A percentile compares a stretch with the other conserved stretches of the same genome.
Conservation (phyloP, 2,888 invertebrate genomes). For the Drosophila demipolita region DNA sequence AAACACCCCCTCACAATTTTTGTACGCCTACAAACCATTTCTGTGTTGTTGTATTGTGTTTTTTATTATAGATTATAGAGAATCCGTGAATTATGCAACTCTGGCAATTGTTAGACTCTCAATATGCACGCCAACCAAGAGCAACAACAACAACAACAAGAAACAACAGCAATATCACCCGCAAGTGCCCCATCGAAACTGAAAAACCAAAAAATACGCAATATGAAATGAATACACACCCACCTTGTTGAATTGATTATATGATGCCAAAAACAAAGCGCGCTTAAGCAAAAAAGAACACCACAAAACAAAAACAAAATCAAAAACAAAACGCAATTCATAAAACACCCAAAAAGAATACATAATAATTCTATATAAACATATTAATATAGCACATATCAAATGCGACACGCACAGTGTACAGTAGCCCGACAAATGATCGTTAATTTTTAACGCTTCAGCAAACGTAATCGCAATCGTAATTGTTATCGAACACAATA, state of each 20-base stretch:
- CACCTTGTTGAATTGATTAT: conserved; percentile 61
- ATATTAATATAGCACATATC: conserved; percentile 16
- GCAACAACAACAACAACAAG: conserved; percentile 51
- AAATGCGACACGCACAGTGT: conserved; percentile 35
- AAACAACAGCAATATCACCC: conserved; percentile 59
- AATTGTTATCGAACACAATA: conserved; percentile 38
- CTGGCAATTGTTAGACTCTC: conserved; percentile 77
- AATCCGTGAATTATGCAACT: conserved; percentile 80
- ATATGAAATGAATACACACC: conserved; percentile 46
- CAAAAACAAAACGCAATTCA: conserved; percentile 14
- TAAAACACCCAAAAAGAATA: conserved; percentile 22
- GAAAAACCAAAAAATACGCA: conserved; percentile 26
- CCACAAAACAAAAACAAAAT: conserved; percentile 1
- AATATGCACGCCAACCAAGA: conserved; percentile 72
- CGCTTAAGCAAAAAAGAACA: conserved; percentile 25
- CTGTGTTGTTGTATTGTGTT: conserved; percentile 71
- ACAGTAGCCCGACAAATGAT: conserved; percentile 70
- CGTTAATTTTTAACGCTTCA: conserved; percentile 46
- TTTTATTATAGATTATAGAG: conserved; percentile 79
- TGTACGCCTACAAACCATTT: conserved; percentile 66
- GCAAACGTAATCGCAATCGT: conserved; percentile 16
- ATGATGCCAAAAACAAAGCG: conserved; percentile 54
- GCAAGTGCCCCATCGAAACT: conserved; percentile 65
- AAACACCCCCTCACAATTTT: conserved; percentile 36
- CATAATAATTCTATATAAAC: conserved; percentile 5